phyloP scores from a whole-genome alignment of 2,888 invertebrate species.

The Rosalia funebris region DNA sequence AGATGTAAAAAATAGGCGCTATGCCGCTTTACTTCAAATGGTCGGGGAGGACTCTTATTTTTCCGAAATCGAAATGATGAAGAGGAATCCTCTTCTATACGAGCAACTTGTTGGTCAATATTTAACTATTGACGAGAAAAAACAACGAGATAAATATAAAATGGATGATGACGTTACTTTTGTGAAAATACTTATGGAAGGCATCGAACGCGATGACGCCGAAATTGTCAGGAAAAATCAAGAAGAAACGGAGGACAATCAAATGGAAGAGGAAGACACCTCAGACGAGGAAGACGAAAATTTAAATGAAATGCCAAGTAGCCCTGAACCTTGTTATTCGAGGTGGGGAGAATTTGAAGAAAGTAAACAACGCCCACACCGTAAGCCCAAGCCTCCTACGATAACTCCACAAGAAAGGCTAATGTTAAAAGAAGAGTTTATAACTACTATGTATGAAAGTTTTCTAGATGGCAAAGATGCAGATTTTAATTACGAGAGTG shows the following conservation, averaged over 20 bases:
- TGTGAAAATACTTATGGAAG: constrained; percentile 81
- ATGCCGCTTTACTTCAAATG: constrained; percentile 80
- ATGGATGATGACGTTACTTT: constrained; percentile 71
- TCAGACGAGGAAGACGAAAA: constrained; percentile 41
- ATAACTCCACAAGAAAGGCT: constrained; percentile 68
- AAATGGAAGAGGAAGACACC: constrained; percentile 61
- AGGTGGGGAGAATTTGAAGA: constrained; percentile 57
- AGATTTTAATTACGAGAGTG: constrained; percentile 83
- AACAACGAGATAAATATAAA: constrained; percentile 68
- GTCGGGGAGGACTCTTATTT: constrained; percentile 81
- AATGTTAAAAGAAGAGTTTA: constrained; percentile 81
- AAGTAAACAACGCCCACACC: constrained; percentile 44
- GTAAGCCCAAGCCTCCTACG: constrained; percentile 30
- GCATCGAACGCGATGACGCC: constrained; percentile 79
- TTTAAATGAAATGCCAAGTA: constrained; percentile 18
- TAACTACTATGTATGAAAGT: constrained; percentile 84
- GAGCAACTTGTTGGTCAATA: constrained; percentile 91
- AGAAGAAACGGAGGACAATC: constrained; percentile 69
- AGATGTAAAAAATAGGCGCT: constrained; percentile 81
- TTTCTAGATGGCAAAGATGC: constrained; percentile 85
- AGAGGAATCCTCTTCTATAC: constrained; percentile 87
- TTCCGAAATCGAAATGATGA: constrained; percentile 93
- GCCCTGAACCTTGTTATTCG: constrained; percentile 44
- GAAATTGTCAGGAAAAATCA: constrained; percentile 72
- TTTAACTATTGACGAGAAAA: constrained; percentile 80